A percentile compares a stretch with the other conserved stretches of the same genome.
These are phyloP conservation scores for Cynopterus sphinx DNA, from an alignment of 2,797 vertebrate species.

Conservation along the genomic window DNA sequence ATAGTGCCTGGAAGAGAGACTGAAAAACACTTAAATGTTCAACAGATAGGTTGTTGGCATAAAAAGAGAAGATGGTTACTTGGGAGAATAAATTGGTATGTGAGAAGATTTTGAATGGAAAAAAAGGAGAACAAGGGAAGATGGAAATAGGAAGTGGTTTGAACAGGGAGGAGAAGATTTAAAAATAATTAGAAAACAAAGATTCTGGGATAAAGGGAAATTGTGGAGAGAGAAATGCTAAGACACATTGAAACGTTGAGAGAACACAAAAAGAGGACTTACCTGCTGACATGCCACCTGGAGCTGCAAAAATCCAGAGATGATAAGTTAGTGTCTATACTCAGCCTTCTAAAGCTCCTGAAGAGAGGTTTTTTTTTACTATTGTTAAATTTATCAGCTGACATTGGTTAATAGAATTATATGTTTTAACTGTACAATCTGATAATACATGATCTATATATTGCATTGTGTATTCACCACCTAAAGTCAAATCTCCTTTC, in stretches of 20 bases:
- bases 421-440: no score
- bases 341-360: neutral
- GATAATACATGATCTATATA: no score
- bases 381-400: no score
- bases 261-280: neutral
- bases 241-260: neutral
- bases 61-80: neutral
- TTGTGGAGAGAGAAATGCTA: neutral
- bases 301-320: conserved; percentile 70
- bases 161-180: neutral
- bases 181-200: neutral
- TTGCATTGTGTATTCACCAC: no score
- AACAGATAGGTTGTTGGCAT: neutral
- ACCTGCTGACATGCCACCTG: neutral
- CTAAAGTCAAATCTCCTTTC: no score
- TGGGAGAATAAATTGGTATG: neutral
- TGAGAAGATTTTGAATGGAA: neutral
- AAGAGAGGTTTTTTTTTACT: neutral
- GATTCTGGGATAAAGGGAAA: neutral
- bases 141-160: neutral
- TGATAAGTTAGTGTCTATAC: neutral
- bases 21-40: neutral
- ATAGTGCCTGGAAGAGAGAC: neutral
- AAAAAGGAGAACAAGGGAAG: neutral
- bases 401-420: no score